These are phyloP conservation scores for Andrena praecox DNA, from an alignment of 2,888 invertebrate species.

Conservation along the genomic window DNA sequence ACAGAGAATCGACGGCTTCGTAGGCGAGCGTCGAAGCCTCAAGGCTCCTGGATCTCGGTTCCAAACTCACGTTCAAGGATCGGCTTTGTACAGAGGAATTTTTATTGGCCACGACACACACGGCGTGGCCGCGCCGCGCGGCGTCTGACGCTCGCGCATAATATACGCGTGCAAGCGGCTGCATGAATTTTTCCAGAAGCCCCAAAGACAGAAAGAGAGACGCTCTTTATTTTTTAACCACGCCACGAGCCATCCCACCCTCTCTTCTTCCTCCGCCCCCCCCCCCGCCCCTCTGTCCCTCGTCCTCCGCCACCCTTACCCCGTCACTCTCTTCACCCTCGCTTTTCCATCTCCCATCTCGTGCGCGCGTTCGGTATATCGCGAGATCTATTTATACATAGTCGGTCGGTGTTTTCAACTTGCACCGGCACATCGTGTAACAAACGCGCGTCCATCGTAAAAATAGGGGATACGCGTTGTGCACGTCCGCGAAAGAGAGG, in stretches of 20 bases:
- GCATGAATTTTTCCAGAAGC: constrained; percentile 53
- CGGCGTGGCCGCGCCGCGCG: constrained; percentile 16
- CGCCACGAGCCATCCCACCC: constrained; percentile 1
- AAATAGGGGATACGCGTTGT: constrained; percentile 70
- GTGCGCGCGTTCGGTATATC: constrained; percentile 53
- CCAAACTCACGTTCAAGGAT: constrained; percentile 76
- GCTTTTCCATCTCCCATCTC: constrained; percentile 28
- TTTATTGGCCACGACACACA: constrained; percentile 60
- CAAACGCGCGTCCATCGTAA: constrained; percentile 73
- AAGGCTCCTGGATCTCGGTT: constrained; percentile 60
- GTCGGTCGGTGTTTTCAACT: constrained; percentile 72
- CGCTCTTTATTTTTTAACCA: constrained; percentile 59
- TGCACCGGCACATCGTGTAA: constrained; percentile 71
- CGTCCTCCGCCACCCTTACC: background rate
- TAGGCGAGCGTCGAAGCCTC: constrained; percentile 62
- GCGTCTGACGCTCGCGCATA: constrained; percentile 45
- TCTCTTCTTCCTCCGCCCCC: background rate
- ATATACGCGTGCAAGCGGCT: constrained; percentile 48
- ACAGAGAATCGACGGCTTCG: constrained; percentile 60
- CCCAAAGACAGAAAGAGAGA: background rate
- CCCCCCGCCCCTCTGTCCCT: background rate
- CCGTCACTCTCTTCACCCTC: constrained; percentile 3
- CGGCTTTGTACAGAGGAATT: constrained; percentile 73
- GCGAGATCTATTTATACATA: constrained; percentile 73
- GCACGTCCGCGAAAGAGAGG: constrained; percentile 18